Base-by-base conservation (phyloP, 1,140 invertebrate species). In the Polypedilum vanderplanki region DNA sequence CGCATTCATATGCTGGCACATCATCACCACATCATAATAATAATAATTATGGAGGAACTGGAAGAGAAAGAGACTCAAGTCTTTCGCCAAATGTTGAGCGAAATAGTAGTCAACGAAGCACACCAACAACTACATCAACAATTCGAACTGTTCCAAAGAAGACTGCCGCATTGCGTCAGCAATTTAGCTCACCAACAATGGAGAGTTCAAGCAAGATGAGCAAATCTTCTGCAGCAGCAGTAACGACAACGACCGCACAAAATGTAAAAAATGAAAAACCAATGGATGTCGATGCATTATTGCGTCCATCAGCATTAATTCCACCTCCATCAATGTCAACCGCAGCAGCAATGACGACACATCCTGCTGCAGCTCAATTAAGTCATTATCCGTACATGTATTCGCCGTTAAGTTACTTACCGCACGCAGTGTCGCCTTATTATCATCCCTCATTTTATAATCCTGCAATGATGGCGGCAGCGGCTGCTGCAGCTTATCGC, bases 381-480 rank as follows among this genome's bases (percentile, higher is more conserved):
- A 57, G 46, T 57, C 46, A 57, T 41, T 80, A 80, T 64, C 84
- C 85, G 3, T 87, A 86, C 76, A 81, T 86, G 74, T 81, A 83
- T 75, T 84, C 86, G 33, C 75, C 86, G 75, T 86, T 85, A 85
- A 83, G 85, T 83, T 85, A 86, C 75, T 87, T 86, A 77, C 84
- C 83, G 73, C 81, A 84, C 73, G 84, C 84, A 74, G 83, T 85
- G 7, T 73, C 77, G 12, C 73, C 78, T 46, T 46, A 78, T 18
- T 75, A 77, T 33, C 24, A 33, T 64, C 74, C 77, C n/a, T 76
- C 79, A 7, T 70, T 70, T 24, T 70, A 70, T 24, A 70, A 70
- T 70, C 65, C 65, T 18, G 73, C 75, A 41, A 75, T 76, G 75
- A 33, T 33, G 78, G 77, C 77, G 10, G 79, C 79, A 74, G 79